Evolutionary conservation across 1,140 invertebrate genomes (phyloP).

Genomic region (Saxidomus purpurata): DNA sequence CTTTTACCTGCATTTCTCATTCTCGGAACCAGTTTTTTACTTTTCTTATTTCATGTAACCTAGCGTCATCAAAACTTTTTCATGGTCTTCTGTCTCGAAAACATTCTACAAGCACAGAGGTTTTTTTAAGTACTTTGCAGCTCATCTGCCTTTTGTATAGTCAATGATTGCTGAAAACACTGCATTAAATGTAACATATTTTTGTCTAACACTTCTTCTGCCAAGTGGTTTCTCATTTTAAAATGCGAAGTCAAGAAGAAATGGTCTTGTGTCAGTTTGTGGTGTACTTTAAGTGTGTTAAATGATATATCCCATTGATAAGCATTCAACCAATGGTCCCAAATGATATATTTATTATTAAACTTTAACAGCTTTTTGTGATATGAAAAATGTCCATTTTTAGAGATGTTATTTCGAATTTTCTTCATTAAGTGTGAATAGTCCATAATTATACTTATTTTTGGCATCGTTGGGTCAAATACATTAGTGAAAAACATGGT

Average conservation of each 20-base stretch:
- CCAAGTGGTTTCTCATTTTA: conserved; percentile 60
- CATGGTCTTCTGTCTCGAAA: conserved; percentile 27
- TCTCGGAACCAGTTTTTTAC: neutral
- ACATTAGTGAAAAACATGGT: conserved; percentile 18
- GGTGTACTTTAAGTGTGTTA: conserved; percentile 10
- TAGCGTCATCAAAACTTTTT: neutral
- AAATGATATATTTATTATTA: conserved; percentile 26
- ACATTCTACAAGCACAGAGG: conserved; percentile 1
- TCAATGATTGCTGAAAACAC: neutral
- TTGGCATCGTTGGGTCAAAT: conserved; percentile 1
- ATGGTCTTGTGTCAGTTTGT: conserved; percentile 47
- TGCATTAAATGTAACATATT: conserved; percentile 55
- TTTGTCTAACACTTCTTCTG: conserved; percentile 52
- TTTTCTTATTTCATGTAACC: neutral
- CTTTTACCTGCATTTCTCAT: neutral
- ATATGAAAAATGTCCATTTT: neutral
- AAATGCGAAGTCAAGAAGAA: conserved; percentile 24
- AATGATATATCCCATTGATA: conserved; percentile 20
- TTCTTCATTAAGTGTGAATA: conserved; percentile 43
- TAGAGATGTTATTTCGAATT: conserved; percentile 55
- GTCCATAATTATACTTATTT: conserved; percentile 21
- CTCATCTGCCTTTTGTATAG: neutral
- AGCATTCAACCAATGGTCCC: conserved; percentile 33
- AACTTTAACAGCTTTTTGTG: conserved; percentile 5
- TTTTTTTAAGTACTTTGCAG: neutral